Percentiles rank a stretch among this genome's conserved stretches.
Evolutionary conservation across 2,888 invertebrate species (phyloP).

Genomic region (Idaea dimidiata): DNA sequence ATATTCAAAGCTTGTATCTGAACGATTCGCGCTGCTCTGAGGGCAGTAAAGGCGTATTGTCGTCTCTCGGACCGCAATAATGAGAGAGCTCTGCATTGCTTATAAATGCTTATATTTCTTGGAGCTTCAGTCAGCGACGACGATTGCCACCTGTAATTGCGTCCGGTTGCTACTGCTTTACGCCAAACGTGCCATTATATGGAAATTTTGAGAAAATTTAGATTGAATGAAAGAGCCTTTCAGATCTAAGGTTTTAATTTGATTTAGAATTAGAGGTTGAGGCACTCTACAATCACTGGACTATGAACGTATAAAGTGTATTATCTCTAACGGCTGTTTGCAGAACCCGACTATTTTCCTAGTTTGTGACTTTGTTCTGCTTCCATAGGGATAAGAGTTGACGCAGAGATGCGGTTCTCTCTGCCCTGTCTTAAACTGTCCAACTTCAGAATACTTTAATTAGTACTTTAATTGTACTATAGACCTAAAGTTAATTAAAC

Average conservation of each 20-base stretch:
- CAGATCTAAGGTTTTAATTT: constrained; percentile 33
- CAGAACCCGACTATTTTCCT: constrained; percentile 38
- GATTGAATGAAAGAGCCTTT: constrained; percentile 10
- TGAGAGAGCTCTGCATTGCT: constrained; percentile 65
- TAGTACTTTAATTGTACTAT: constrained; percentile 39
- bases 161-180: constrained; percentile 54
- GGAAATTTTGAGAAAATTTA: background rate
- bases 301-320: constrained; percentile 26
- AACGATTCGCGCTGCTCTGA: constrained; percentile 20
- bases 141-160: constrained; percentile 74
- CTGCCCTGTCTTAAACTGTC: constrained; percentile 45
- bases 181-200: constrained; percentile 32
- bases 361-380: constrained; percentile 40
- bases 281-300: constrained; percentile 25
- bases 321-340: constrained; percentile 34
- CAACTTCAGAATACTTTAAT: constrained; percentile 63
- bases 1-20: constrained; percentile 41
- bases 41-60: constrained; percentile 43
- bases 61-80: constrained; percentile 56
- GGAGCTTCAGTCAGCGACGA: constrained; percentile 47
- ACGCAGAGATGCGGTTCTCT: constrained; percentile 42
- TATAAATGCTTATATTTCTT: constrained; percentile 63
- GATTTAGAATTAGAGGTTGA: constrained; percentile 21
- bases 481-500: background rate
- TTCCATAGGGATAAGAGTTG: constrained; percentile 58